These are phyloP conservation scores for Aphelinus certus DNA, from an alignment of 1,140 invertebrate genomes.

Conservation along the genomic window DNA sequence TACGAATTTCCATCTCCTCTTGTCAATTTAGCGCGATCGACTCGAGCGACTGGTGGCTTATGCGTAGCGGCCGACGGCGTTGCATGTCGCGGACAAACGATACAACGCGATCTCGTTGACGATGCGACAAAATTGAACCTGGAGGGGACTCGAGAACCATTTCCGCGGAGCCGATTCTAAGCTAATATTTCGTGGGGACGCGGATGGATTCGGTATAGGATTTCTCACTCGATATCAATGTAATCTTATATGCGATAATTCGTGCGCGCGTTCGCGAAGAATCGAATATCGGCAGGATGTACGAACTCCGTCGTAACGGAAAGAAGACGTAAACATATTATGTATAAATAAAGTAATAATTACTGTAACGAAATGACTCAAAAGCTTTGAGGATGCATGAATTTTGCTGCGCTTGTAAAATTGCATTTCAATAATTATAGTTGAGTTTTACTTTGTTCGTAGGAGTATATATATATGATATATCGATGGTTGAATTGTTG, in stretches of 20 bases:
- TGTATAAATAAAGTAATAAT: constrained; percentile 37
- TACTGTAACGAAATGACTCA: background rate
- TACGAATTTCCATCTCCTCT: too few relatives aligned
- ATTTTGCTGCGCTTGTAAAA: constrained; percentile 34
- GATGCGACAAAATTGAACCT: too few relatives aligned
- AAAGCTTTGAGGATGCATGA: background rate
- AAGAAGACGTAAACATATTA: constrained; percentile 19
- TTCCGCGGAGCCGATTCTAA: too few relatives aligned
- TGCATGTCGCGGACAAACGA: too few relatives aligned
- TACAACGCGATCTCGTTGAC: too few relatives aligned
- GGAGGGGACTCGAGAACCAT: too few relatives aligned
- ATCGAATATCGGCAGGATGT: constrained; percentile 3
- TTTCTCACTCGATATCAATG: constrained; percentile 3
- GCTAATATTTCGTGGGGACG: too few relatives aligned
- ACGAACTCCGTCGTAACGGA: background rate
- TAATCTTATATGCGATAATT: background rate
- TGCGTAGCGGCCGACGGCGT: background rate
- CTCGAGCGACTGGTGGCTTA: too few relatives aligned
- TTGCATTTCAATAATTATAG: constrained; percentile 23
- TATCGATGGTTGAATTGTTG: constrained; percentile 9
- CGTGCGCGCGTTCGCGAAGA: background rate
- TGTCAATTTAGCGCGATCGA: too few relatives aligned
- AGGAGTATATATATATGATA: constrained; percentile 5
- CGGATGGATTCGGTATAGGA: constrained; percentile 1
- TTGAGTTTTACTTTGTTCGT: constrained; percentile 22